Base-by-base conservation (phyloP, 37 sponge, comb jelly and placozoan species). In the Dysidea cf. avara region DNA sequence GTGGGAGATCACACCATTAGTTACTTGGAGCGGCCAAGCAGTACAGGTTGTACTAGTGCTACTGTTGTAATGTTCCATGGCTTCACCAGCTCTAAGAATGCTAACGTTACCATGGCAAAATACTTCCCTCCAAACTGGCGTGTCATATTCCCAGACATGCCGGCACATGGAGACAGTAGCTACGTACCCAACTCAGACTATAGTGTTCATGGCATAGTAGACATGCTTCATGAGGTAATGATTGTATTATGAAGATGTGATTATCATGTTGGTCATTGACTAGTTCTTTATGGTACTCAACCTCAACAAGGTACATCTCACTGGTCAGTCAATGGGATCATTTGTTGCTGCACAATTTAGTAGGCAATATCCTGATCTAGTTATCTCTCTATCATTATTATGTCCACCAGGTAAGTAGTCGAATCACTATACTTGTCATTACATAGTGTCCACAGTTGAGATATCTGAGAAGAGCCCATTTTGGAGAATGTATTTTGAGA, bases 391-490 rank as follows among this genome's bases (percentile, higher is more conserved):
- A 57, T 58, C 86, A 21, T 26, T 76, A 43, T 46, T 89, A 47
- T 89, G 90, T 39, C 80, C 85, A 14, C 90, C 90, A 59, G n/a
- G 90, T 84, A 63, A 72, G 76, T n/a, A n/a, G n/a, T n/a, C n/a
- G n/a, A n/a, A n/a, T 25, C 24, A 29, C 6, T 5, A 54, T 21
- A 3, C 25, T 3, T 25, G 24, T 54, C 2, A 7, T 2, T 5
- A 21, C 21, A 3, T 6, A 26, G 56, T 16, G 16, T 49, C 16
- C 16, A 18, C 51, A 49, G 51, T 49, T 13, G 16, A 13, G 51
- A 25, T 25, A 2, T 25, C 24, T 62, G 25, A 34, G n/a, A 29
- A 62, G 20, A 4, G 28, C 61, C 13, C n/a, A 12, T 59, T 12
- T 13, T 24, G 13, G 28, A n/a, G n/a, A n/a, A n/a, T n/a, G n/a